A percentile compares a stretch with the other conserved stretches of the same genome.
These are phyloP conservation scores for Malachius bipustulatus DNA, from an alignment of 2,888 invertebrate species.

Conservation along the genomic window DNA sequence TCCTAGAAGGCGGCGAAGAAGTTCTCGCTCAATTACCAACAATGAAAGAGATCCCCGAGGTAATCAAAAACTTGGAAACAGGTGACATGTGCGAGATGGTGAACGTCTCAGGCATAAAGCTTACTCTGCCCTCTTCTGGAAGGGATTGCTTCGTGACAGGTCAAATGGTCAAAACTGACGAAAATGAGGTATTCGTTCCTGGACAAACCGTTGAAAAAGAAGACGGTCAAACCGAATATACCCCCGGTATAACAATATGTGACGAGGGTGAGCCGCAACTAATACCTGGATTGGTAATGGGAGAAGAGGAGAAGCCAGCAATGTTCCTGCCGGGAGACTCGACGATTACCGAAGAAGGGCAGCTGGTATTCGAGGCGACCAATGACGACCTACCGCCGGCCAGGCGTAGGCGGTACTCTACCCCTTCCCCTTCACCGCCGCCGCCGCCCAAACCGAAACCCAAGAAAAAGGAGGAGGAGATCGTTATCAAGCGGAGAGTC, in stretches of 20 bases:
- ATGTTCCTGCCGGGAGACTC: constrained; percentile 34
- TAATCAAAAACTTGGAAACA: constrained; percentile 48
- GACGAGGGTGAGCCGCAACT: constrained; percentile 65
- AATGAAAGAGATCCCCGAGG: constrained; percentile 48
- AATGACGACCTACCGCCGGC: constrained; percentile 27
- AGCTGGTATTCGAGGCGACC: constrained; percentile 31
- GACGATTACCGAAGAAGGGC: constrained; percentile 32
- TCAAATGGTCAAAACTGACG: constrained; percentile 55
- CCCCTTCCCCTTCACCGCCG: constrained; percentile 22
- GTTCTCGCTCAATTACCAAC: constrained; percentile 47
- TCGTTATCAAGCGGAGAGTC: constrained; percentile 29
- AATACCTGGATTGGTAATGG: constrained; percentile 66
- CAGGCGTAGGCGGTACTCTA: constrained; percentile 17
- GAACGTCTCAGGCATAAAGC: constrained; percentile 49
- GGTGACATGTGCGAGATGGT: constrained; percentile 47
- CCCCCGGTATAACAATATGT: constrained; percentile 67
- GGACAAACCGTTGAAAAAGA: constrained; percentile 62
- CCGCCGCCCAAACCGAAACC: constrained; percentile 21
- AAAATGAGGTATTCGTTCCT: constrained; percentile 39
- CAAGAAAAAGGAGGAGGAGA: constrained; percentile 25
- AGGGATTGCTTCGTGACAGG: constrained; percentile 67
- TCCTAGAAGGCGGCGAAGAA: constrained; percentile 40
- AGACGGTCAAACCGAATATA: constrained; percentile 59
- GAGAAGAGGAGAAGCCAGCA: constrained; percentile 37
- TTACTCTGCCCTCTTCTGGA: constrained; percentile 37